Base-by-base conservation (phyloP, 2,113 vertebrate genomes). In the Lanius collurio region DNA sequence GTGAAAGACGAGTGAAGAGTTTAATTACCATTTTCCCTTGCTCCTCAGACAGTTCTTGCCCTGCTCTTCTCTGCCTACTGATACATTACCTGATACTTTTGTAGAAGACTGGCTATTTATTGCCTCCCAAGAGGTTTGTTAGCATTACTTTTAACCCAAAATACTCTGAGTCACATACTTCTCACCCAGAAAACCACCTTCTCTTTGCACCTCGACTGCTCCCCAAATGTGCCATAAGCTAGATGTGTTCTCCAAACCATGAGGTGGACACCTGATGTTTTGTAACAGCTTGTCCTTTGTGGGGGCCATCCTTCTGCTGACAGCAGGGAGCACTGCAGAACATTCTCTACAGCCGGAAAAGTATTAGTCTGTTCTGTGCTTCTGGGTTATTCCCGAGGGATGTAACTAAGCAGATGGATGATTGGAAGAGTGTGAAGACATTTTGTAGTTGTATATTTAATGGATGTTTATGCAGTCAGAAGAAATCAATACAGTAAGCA, bases 211-310 rank as follows among this genome's bases (percentile, higher is more conserved):
- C 7, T 59, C n/a, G 31, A 4, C 47, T 56, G 20, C 11, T 86
- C 24, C 31, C 23, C 35, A 47, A 77, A 46, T 9, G 11, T 57
- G 11, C 11, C 60, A 31, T 42, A 44, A 78, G 20, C 17, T 42
- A 30, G 23, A 39, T 0, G 1, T 19, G 33, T 23, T 11, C 15
- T 85, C 52, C 16, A 55, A 15, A 20, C 19, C n/a, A n/a, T 0
- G 8, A 63, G 30, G 49, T 3, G 24, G 26, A 50, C 13, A 23
- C 11, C 22, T 56, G 35, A 33, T 3, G 30, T 83, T 89, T 64
- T 20, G 10, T 37, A 62, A 53, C 10, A 76, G 9, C 11, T 70
- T 57, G 42, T 80, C 11, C 4, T 63, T 76, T 59, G 63, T 1
- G 0, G 18, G 59, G 14, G 3, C 65, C 46, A 70, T 46, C 17